These are phyloP conservation scores for Protophormia terraenovae DNA, from an alignment of 2,888 invertebrate genomes.

Conservation along the genomic window DNA sequence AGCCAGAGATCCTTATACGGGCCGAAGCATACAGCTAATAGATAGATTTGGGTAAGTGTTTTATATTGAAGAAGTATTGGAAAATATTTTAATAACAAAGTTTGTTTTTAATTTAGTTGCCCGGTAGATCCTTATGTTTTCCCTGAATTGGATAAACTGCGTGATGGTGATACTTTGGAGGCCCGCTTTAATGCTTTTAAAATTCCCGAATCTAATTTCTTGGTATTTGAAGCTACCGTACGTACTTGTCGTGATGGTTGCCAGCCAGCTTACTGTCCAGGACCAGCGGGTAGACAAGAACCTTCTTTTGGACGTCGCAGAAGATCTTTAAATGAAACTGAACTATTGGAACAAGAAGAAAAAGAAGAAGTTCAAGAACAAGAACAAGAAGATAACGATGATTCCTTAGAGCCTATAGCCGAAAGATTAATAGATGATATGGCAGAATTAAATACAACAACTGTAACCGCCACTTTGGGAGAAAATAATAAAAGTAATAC, in stretches of 20 bases:
- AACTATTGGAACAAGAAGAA: conserved; percentile 38
- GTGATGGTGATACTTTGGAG: conserved; percentile 93
- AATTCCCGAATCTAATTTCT: conserved; percentile 95
- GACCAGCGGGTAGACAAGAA: conserved; percentile 89
- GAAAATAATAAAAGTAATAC: conserved; percentile 73
- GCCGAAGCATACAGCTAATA: conserved; percentile 93
- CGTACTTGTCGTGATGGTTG: conserved; percentile 94
- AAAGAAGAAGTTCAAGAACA: not conserved
- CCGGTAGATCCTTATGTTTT: conserved; percentile 96
- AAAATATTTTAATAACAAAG: no score
- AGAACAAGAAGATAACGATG: not conserved
- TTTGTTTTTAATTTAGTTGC: no score
- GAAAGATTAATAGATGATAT: conserved; percentile 73
- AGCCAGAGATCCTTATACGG: conserved; percentile 95
- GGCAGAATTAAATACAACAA: conserved; percentile 75
- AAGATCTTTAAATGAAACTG: conserved; percentile 81
- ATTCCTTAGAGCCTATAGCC: conserved; percentile 60
- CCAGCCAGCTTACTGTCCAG: conserved; percentile 93
- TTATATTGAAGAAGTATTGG: no score
- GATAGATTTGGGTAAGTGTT: conserved; percentile 91
- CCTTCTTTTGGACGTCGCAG: conserved; percentile 90
- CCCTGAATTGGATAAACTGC: conserved; percentile 92
- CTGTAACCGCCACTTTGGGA: conserved; percentile 74
- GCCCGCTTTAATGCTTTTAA: conserved; percentile 96
- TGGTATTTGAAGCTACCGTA: conserved; percentile 96